phyloP scores from a whole-genome alignment of 2,113 vertebrate species.

The Myrmecobius fasciatus region DNA sequence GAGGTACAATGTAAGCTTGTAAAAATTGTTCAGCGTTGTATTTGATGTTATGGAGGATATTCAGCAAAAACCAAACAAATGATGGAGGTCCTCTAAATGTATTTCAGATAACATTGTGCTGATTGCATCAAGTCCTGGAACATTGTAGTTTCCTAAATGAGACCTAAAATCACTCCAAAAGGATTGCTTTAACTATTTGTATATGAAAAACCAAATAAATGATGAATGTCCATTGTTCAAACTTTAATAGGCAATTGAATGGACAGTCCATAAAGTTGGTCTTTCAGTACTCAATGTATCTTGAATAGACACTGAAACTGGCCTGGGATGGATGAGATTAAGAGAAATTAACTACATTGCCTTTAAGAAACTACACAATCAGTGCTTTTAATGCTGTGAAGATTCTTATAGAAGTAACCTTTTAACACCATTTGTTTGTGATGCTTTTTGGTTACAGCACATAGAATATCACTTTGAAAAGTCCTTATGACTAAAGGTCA shows the following conservation, averaged over 20 bases:
- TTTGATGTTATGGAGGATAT: background rate
- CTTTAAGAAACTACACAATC: background rate
- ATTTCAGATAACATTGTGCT: background rate
- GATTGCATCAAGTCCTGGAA: background rate
- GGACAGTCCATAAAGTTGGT: background rate
- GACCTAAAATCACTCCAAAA: background rate
- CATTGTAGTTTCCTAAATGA: background rate
- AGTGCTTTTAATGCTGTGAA: background rate
- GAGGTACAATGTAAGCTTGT: background rate
- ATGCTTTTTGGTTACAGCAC: background rate
- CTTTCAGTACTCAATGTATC: background rate
- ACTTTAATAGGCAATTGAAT: background rate
- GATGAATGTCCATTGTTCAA: background rate
- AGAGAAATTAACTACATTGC: background rate
- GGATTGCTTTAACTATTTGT: background rate
- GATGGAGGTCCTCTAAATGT: background rate
- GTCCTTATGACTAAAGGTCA: background rate
- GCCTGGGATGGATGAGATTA: background rate
- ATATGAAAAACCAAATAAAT: background rate
- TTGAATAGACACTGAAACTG: background rate
- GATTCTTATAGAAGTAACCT: background rate
- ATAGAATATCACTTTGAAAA: background rate
- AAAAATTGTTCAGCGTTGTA: background rate
- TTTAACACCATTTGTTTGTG: background rate
- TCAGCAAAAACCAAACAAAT: background rate